Evolutionary conservation across 2,113 vertebrate genomes (phyloP), one percentile per base, ranked within the genome.

Genomic region (Notarius lentiginosus): DNA sequence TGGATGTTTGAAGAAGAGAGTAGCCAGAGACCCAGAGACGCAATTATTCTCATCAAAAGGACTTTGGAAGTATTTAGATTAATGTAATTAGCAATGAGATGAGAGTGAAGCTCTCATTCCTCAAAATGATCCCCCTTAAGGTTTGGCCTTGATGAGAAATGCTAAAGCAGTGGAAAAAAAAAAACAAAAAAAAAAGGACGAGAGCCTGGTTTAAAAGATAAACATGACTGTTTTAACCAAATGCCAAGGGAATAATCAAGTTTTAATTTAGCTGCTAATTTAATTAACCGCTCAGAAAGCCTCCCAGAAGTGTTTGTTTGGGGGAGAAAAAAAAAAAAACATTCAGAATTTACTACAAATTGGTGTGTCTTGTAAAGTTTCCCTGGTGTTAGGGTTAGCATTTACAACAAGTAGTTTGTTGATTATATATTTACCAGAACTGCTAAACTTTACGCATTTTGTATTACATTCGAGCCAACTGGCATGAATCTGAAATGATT

Each of bases 201-300:
- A 84, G 82, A 53, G 70, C 75, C 77, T 91, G 91, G 93, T 94
- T 94, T 92, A 91, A 92, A 92, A 93, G 91, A 92, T 93, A 95
- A 95, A 94, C 89, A 91, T 84, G 84, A 87, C 88, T 88, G 91
- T 89, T 91, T 93, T 90, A 91, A 86, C 84, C 61, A 41, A 70
- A 84, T 79, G 85, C 91, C 93, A 79, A 17, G 94, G 94, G 94
- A 94, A 93, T 94, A 95, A 96, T 95, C 93, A 94, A 91, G 91
- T 90, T 92, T 94, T 94, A 95, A 95, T 95, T 95, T 87, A 88
- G 89, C 92, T 89, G 93, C 92, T 95, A 94, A 94, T 94, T 92
- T 93, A 93, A 94, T 95, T 94, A 95, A 91, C 84, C 24, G 58
- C 92, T 87, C 18, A 15, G 47, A 5, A 84, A 56, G 65, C 86